These are phyloP conservation scores for Desmophyllum pertusum DNA, from an alignment of 92 coral and sea anemone genomes.

Conservation along the genomic window DNA sequence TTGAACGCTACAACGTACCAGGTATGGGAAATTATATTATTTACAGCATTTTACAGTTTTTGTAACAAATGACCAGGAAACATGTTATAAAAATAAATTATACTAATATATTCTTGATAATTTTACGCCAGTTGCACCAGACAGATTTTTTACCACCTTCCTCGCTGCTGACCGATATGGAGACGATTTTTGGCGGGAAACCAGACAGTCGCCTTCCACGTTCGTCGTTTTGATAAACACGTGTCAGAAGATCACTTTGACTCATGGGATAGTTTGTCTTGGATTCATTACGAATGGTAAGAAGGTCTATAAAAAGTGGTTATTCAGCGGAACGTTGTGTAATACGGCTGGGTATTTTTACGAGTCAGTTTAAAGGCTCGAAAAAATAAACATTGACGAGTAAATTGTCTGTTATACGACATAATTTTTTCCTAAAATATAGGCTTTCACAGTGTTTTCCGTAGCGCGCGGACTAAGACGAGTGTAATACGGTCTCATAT, in stretches of 20 bases:
- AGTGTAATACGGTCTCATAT: too few relatives aligned
- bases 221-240: constrained; percentile 88
- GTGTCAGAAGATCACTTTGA: constrained; percentile 81
- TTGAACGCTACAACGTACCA: constrained; percentile 71
- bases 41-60: too few relatives aligned
- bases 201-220: constrained; percentile 78
- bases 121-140: constrained; percentile 59
- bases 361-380: too few relatives aligned
- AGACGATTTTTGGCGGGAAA: constrained; percentile 80
- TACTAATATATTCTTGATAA: background rate
- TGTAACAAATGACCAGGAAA: background rate
- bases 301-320: constrained; percentile 23
- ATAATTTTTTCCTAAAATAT: too few relatives aligned
- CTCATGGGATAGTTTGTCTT: constrained; percentile 92
- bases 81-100: background rate
- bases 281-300: constrained; percentile 90
- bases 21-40: too few relatives aligned
- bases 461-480: too few relatives aligned
- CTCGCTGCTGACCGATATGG: constrained; percentile 83
- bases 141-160: constrained; percentile 75
- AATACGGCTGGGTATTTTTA: too few relatives aligned
- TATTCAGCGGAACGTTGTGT: too few relatives aligned
- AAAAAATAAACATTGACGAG: too few relatives aligned
- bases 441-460: too few relatives aligned
- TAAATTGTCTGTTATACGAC: too few relatives aligned